Conservation (phyloP, 2,797 vertebrate species). For the Phyllotis vaccarum region DNA sequence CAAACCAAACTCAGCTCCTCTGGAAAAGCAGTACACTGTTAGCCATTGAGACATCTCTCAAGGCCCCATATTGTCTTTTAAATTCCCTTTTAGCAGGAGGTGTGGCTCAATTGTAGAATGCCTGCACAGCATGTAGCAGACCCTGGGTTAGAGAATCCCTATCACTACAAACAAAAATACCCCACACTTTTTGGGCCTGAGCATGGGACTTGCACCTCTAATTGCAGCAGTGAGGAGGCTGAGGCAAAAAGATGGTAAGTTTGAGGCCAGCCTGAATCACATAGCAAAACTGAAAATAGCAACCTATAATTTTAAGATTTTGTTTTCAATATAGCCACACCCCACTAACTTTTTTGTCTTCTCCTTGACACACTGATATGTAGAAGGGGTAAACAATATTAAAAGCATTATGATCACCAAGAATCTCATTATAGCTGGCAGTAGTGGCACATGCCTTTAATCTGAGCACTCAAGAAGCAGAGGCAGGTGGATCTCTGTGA, state of each 20-base stretch:
- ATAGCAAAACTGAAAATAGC: not conserved
- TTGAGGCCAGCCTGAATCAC: not conserved
- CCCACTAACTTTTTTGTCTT: not conserved
- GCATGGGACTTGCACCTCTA: not conserved
- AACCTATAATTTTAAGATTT: slow-evolving; percentile 5
- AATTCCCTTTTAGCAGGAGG: not conserved
- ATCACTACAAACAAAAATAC: not conserved
- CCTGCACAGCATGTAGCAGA: not conserved
- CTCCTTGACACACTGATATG: slow-evolving; percentile 15
- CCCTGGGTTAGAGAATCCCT: not conserved
- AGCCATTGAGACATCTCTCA: not conserved
- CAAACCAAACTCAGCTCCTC: not conserved
- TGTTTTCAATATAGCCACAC: slow-evolving; percentile 19
- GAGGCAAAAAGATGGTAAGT: not conserved
- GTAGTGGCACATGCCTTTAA: no score
- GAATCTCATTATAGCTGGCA: not conserved
- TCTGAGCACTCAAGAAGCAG: no score
- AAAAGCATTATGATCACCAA: slow-evolving; percentile 9
- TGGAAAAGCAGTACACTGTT: not conserved
- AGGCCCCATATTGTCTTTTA: not conserved
- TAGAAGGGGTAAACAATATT: not conserved
- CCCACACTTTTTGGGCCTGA: not conserved
- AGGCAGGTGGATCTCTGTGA: no score
- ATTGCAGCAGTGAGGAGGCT: not conserved
- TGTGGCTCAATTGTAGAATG: not conserved